Conservation (phyloP, 2,888 invertebrate species). For the Alentia gelatinosa region DNA sequence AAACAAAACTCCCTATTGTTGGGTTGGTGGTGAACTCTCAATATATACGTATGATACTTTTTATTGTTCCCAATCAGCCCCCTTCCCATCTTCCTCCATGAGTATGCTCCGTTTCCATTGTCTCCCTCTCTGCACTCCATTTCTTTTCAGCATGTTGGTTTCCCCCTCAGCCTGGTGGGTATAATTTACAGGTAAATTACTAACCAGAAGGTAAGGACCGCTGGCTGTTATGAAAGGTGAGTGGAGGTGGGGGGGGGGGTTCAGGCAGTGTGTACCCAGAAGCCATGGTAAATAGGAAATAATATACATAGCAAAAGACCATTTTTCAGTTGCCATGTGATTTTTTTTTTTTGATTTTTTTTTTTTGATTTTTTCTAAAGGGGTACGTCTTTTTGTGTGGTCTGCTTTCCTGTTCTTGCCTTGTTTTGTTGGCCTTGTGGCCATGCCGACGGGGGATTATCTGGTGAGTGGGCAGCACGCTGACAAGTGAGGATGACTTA, state of each 20-base stretch:
- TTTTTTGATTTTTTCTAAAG: background rate
- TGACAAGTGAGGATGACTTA: constrained; percentile 23
- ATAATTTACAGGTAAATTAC: constrained; percentile 27
- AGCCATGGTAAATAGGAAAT: background rate
- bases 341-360: background rate
- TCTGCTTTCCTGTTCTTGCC: background rate
- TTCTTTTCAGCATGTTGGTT: background rate
- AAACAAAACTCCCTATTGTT: background rate
- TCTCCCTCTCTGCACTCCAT: background rate
- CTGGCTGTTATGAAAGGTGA: background rate
- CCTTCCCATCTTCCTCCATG: background rate
- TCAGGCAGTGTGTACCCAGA: background rate
- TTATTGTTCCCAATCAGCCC: no score
- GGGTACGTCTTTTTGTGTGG: background rate
- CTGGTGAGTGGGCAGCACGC: constrained; percentile 40
- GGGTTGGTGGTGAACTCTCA: background rate
- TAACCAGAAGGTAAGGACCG: background rate
- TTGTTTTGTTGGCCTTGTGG: background rate
- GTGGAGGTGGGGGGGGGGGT: background rate
- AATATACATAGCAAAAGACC: background rate
- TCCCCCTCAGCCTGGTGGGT: background rate
- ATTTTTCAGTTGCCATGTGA: background rate
- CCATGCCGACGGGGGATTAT: constrained; percentile 14
- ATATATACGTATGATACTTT: background rate
- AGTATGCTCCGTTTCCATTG: background rate